Evolutionary conservation across 2,888 invertebrate species (phyloP), one percentile per base, ranked within the genome.

Genomic region (Eilema depressum): DNA sequence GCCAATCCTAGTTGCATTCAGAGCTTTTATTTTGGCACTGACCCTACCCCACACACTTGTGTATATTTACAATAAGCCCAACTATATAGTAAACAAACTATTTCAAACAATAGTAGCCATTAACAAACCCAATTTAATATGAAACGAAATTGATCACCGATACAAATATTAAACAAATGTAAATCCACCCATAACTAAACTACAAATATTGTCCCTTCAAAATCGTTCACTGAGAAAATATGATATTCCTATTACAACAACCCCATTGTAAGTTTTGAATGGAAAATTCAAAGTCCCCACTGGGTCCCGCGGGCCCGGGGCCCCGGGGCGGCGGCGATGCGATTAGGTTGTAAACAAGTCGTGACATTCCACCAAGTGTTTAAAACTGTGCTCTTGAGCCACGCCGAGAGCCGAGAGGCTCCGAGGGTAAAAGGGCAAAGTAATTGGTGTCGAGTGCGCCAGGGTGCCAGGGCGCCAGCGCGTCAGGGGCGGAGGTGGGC

Each of bases 261-360:
- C 88, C 87, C 87, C 86, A 91, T 88, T 91, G 85, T 88, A 85
- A 88, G 81, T 83, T 78, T 83, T 88, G 84, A 88, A 87, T 85
- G 85, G 85, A 88, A 88, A 87, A 85, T 85, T 82, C 82, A 83
- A 84, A 83, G 37, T 79, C 73, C 74, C 77, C n/a, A n/a, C n/a
- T n/a, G n/a, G n/a, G n/a, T n/a, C n/a, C n/a, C 74, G 75, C 73
- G 77, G 82, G 86, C 86, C 76, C 75, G 75, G 73, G 77, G 83
- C 87, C 87, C 87, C 81, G 79, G 72, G 82, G 79, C 71, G 30
- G 20, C 61, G 59, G 26, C 0, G 83, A 80, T 79, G 80, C 84
- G 89, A 93, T 92, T 89, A 91, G 87, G 88, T 88, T 93, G 94
- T 94, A 92, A 93, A 93, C 93, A 91, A 91, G 81, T 88, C 83